Evolutionary conservation across 1,140 invertebrate species (phyloP).

Genomic region (Philotrypesis tridentata): DNA sequence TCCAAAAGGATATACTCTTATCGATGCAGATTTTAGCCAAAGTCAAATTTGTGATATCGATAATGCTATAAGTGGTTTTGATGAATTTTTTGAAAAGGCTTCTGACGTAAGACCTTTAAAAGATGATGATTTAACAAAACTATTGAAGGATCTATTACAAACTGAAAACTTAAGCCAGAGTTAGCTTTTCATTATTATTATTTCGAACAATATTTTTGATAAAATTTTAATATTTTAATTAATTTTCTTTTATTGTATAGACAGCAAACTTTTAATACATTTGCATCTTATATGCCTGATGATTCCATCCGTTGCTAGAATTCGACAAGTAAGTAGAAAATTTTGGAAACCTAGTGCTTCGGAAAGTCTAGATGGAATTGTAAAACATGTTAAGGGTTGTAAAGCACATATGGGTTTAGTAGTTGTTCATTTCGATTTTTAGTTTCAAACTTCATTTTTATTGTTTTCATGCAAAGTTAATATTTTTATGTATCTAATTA

Average conservation of each 20-base stretch:
- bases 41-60: not conserved
- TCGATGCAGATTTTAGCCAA: not conserved
- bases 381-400: not conserved
- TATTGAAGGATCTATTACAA: not conserved
- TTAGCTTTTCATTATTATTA: not conserved
- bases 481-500: not conserved
- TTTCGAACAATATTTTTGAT: not conserved
- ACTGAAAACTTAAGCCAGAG: not conserved
- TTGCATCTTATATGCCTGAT: not conserved
- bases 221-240: not conserved
- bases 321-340: not conserved
- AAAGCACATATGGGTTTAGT: no score
- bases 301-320: not conserved
- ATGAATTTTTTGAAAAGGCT: not conserved
- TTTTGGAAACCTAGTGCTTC: not conserved
- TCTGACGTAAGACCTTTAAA: not conserved
- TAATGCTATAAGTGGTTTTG: not conserved
- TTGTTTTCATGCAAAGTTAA: not conserved
- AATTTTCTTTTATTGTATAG: not conserved
- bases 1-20: not conserved
- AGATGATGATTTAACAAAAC: not conserved
- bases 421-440: no score
- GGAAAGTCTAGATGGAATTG: slow-evolving; percentile 11
- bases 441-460: no score
- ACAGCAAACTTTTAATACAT: not conserved